Conservation (phyloP, 2,888 invertebrate species). For the Polyommatus icarus region DNA sequence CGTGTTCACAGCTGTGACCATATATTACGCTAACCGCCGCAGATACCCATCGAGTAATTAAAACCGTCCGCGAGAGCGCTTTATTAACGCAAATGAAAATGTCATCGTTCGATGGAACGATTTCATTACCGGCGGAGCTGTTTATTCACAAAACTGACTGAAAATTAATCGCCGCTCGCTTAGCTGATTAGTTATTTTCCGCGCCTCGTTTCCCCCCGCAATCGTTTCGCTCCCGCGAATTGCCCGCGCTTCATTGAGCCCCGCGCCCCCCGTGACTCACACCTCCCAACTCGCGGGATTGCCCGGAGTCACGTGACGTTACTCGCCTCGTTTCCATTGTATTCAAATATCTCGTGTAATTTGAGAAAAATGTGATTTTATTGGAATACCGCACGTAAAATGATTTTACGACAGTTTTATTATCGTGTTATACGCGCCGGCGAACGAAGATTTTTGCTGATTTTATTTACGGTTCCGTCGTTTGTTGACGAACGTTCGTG, state of each 20-base stretch:
- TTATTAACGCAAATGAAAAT: conserved; percentile 1
- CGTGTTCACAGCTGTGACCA: background rate
- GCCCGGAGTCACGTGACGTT: background rate
- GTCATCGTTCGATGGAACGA: conserved; percentile 4
- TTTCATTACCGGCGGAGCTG: conserved; percentile 1
- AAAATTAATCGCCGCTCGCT: conserved; percentile 10
- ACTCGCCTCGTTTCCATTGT: background rate
- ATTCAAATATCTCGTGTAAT: background rate
- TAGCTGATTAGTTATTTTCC: conserved; percentile 19
- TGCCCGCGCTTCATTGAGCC: background rate
- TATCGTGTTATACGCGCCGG: background rate
- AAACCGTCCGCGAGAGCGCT: background rate
- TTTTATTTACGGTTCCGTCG: conserved; percentile 7
- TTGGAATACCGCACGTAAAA: background rate
- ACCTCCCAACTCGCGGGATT: background rate
- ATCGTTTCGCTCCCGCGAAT: background rate
- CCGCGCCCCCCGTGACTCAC: background rate
- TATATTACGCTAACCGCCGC: background rate
- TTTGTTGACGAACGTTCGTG: background rate
- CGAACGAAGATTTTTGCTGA: background rate
- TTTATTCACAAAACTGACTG: conserved; percentile 8
- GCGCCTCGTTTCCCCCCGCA: conserved; percentile 9
- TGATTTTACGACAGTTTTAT: background rate
- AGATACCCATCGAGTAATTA: conserved; percentile 4
- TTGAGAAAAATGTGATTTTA: conserved; percentile 17